phyloP scores from a whole-genome alignment of 92 coral and sea anemone genomes.

The Paramuricea clavata region DNA sequence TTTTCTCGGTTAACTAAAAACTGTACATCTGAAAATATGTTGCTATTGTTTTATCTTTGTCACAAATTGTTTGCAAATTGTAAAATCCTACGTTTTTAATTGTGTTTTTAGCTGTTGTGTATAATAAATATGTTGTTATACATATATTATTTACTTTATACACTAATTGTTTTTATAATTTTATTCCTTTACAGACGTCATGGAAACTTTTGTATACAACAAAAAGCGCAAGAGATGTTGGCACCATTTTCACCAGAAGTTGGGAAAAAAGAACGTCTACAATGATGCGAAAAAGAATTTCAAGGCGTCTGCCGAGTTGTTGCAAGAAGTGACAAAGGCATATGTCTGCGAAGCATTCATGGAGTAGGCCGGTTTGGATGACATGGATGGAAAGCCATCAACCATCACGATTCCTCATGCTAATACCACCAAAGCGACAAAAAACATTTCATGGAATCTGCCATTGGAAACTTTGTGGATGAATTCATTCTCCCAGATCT shows the following conservation, averaged over 20 bases:
- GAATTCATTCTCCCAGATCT: not conserved
- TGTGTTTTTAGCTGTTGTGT: too few species aligned
- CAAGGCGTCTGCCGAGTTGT: conserved; percentile 57
- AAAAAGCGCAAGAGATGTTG: conserved; percentile 42
- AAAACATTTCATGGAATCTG: not conserved
- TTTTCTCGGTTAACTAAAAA: too few species aligned
- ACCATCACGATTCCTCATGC: conserved; percentile 31
- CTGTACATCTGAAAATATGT: too few species aligned
- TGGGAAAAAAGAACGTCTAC: conserved; percentile 29
- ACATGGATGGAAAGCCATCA: conserved; percentile 28
- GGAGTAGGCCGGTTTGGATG: conserved; percentile 51
- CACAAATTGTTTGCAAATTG: too few species aligned
- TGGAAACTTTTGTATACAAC: conserved; percentile 59
- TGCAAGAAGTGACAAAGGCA: conserved; percentile 49
- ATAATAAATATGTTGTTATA: too few species aligned
- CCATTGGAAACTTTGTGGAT: conserved; percentile 26
- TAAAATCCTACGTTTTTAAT: too few species aligned
- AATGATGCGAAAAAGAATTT: conserved; percentile 53
- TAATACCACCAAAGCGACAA: not conserved
- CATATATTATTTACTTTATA: not conserved
- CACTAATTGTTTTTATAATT: too few species aligned
- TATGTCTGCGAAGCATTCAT: conserved; percentile 59
- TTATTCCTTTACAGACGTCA: conserved; percentile 24
- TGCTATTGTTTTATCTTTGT: too few species aligned
- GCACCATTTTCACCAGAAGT: conserved; percentile 44